Percentiles rank a stretch among this genome's conserved stretches.
Evolutionary conservation across 2,888 invertebrate genomes (phyloP).

Genomic region (Muscina levida): DNA sequence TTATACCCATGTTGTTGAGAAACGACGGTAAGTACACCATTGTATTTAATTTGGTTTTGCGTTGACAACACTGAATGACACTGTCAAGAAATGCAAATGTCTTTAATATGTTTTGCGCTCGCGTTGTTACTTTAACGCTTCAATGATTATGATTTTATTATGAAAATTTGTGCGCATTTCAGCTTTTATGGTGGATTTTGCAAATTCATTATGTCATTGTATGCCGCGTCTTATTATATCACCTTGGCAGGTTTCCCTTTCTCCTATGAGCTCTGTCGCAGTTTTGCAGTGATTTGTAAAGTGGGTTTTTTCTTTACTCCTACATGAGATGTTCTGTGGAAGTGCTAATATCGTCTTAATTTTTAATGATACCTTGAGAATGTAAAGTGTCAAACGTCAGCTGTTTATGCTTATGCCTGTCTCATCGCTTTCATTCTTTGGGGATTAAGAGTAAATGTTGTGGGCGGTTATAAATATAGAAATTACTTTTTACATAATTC

Average conservation of each 20-base stretch:
- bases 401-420: constrained; percentile 38
- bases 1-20: constrained; percentile 4
- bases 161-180: background rate
- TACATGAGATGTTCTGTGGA: too few relatives aligned
- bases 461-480: too few relatives aligned
- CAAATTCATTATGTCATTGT: background rate
- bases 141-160: constrained; percentile 47
- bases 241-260: background rate
- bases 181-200: background rate
- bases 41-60: constrained; percentile 2
- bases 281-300: background rate
- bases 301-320: too few relatives aligned
- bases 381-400: constrained; percentile 42
- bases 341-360: constrained; percentile 46
- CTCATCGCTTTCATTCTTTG: background rate
- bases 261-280: background rate
- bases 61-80: constrained; percentile 10
- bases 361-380: constrained; percentile 56
- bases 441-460: too few relatives aligned
- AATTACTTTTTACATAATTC: too few relatives aligned
- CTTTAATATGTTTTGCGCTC: background rate
- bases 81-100: constrained; percentile 41
- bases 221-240: background rate
- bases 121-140: constrained; percentile 40
- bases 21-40: background rate